Evolutionary conservation across 1,140 invertebrate species (phyloP).

Genomic region (Atta texana): DNA sequence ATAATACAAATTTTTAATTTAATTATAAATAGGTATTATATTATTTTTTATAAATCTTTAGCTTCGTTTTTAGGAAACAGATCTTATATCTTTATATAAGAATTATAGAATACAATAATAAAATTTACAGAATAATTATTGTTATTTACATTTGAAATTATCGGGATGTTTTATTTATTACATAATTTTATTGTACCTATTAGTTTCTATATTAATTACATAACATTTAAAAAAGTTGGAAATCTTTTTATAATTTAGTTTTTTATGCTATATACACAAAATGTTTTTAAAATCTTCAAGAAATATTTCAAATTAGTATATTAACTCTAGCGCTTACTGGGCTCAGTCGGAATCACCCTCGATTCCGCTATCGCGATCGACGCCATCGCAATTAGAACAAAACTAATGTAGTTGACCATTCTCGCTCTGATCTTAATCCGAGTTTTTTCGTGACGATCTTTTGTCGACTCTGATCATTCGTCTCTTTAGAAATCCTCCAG

Average conservation of each 20-base stretch:
- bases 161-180: neutral
- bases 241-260: neutral
- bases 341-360: slow-evolving; percentile 59
- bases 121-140: neutral
- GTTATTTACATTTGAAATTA: neutral
- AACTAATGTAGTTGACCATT: slow-evolving; percentile 60
- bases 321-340: slow-evolving; percentile 64
- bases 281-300: neutral
- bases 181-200: neutral
- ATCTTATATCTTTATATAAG: too few species aligned
- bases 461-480: neutral
- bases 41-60: neutral
- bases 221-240: neutral
- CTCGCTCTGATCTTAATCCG: neutral
- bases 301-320: neutral
- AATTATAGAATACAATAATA: too few species aligned
- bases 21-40: neutral
- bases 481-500: neutral
- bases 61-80: neutral
- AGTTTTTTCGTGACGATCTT: too few species aligned
- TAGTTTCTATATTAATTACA: neutral
- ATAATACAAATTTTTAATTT: slow-evolving; percentile 1
- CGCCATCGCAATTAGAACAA: slow-evolving; percentile 59
- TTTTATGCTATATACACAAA: neutral
- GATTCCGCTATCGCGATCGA: slow-evolving; percentile 44